Evolutionary conservation across 2,113 vertebrate species (phyloP).

Genomic region (Phainopepla nitens): DNA sequence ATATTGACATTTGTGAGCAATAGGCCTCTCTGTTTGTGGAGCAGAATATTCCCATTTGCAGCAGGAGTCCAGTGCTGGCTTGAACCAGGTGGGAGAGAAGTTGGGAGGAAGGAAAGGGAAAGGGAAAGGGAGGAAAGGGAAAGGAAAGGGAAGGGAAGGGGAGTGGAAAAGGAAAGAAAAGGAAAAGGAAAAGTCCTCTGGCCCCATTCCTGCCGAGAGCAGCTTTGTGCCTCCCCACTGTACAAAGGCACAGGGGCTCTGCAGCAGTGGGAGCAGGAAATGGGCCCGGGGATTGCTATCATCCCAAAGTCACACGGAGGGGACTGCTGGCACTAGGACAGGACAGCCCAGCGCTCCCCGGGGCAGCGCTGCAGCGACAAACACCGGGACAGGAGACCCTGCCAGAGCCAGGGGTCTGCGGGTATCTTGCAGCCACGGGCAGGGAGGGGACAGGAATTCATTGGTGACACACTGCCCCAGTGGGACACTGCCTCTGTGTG

Average conservation of each 20-base stretch:
- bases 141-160: too few species aligned
- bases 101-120: background rate
- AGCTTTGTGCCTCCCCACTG: background rate
- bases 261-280: background rate
- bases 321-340: too few species aligned
- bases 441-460: background rate
- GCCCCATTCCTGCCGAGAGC: background rate
- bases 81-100: background rate
- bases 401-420: too few species aligned
- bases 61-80: background rate
- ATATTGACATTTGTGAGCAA: background rate
- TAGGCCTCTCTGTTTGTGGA: background rate
- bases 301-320: background rate
- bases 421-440: background rate
- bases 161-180: too few species aligned
- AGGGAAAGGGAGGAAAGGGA: too few species aligned
- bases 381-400: too few species aligned
- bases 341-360: too few species aligned
- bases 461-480: too few species aligned
- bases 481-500: background rate
- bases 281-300: background rate
- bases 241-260: background rate
- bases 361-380: too few species aligned
- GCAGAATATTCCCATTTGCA: background rate
- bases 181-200: too few species aligned